Evolutionary conservation across 2,888 invertebrate species (phyloP), one percentile per base, ranked within the genome.

Genomic region (Diaphora mendica): DNA sequence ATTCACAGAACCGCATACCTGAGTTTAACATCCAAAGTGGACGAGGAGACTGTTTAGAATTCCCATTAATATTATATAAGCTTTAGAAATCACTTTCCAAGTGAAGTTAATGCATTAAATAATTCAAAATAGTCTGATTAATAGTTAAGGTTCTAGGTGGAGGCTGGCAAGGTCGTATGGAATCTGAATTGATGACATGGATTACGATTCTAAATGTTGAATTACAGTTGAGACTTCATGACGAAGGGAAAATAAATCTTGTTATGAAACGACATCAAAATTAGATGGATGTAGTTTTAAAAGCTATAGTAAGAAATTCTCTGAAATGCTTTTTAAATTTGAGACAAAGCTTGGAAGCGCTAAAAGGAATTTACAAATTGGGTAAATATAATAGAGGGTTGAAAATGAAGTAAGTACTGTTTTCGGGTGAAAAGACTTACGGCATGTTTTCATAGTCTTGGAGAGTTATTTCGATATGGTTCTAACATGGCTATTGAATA

Each of bases 101-200:
- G 55, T 44, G 65, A 59, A 74, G 72, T 70, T 39, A 75, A 77
- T 69, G 59, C 70, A 64, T 75, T 83, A 67, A 82, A 80, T 78
- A 78, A 80, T 82, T 77, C 81, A n/a, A 64, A 74, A 73, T 71
- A 48, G n/a, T 64, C 55, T 72, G 70, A 79, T 82, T 81, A 75
- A 77, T 81, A 81, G 79, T 77, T 75, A 17, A 79, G 67, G 72
- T n/a, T 62, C 30, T 59, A 67, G 76, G 74, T 72, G 44, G 30
- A n/a, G 68, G 64, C 64, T 68, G 35, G 39, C 33, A 39, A 26
- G 26, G 67, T 48, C 64, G n/a, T 23, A 65, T 23, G n/a, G 35
- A 64, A n/a, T 13, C 20, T 39, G 11, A 44, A 69, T 73, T 65
- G 48, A 42, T 67, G 55, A 55, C 48, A 51, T 23, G 51, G 48